Percentiles rank a stretch among this genome's conserved stretches.
These are phyloP conservation scores for Sporophila hypoxantha DNA, from an alignment of 2,113 vertebrate species.

Conservation along the genomic window DNA sequence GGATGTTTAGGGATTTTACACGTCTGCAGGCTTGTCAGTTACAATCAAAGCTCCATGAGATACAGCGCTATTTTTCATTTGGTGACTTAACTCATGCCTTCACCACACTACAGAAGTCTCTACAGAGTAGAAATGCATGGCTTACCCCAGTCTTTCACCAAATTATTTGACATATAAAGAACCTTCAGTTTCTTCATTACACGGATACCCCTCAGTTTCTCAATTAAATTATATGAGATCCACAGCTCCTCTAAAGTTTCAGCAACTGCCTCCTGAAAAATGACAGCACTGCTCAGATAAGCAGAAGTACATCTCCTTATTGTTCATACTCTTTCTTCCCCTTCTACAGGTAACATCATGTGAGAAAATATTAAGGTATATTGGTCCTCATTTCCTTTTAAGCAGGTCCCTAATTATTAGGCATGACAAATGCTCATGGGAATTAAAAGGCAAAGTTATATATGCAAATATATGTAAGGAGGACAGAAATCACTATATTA, in stretches of 20 bases:
- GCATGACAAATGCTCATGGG: neutral
- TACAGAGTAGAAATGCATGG: neutral
- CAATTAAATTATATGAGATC: slow-evolving; percentile 96
- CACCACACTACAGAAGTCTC: neutral
- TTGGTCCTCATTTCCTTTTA: neutral
- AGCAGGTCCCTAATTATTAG: neutral
- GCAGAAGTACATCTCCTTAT: neutral
- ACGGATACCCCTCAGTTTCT: slow-evolving; percentile 91
- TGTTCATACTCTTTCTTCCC: neutral
- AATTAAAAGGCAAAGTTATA: neutral
- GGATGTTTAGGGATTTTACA: neutral
- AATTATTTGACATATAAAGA: slow-evolving; percentile 96
- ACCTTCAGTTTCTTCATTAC: slow-evolving; percentile 90
- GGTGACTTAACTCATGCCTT: neutral
- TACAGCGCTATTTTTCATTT: neutral
- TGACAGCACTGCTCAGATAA: slow-evolving; percentile 21
- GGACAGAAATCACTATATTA: neutral
- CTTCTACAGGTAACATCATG: neutral
- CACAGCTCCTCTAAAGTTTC: slow-evolving; percentile 91
- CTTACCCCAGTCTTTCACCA: slow-evolving; percentile 97
- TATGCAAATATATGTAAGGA: neutral
- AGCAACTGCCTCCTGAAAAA: slow-evolving; percentile 85
- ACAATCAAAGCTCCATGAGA: neutral
- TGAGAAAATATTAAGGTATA: neutral
- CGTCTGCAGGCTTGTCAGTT: neutral